Evolutionary conservation across 2,113 vertebrate genomes (phyloP), one percentile per base, ranked within the genome.

Genomic region (Microtus pennsylvanicus): DNA sequence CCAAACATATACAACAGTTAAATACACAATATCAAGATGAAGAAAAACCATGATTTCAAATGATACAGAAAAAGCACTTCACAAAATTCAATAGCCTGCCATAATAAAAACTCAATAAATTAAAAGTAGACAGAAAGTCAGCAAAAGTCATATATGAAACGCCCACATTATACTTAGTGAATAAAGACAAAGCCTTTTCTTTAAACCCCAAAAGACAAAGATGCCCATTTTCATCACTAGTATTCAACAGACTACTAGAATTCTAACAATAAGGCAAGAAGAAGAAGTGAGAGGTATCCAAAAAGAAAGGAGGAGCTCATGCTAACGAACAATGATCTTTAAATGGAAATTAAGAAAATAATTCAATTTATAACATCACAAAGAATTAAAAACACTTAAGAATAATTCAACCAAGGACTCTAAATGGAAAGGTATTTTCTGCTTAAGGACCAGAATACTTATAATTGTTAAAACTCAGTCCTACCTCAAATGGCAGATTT

Each of bases 291-390:
- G 81, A 91, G 12, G 30, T 38, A 94, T 65, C 38, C 24, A 90
- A 87, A 87, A 0, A n/a, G n/a, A 26, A 55, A 55, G 52, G 89
- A 96, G 61, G 63, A 75, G 35, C 52, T 58, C 58, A 61, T 30
- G 33, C 22, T 69, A 91, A 87, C 21, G 83, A 55, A 52, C 11
- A 88, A 72, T 26, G 50, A 93, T 50, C 22, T 45, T 28, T 38
- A 88, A 91, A 95, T 95, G 35, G 69, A 52, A 93, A 88, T 70
- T 90, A 95, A 38, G 38, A 77, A 88, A 76, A 90, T 35, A 80
- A 82, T 38, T 77, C 35, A 33, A 65, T 74, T 52, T 87, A 90
- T 13, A 70, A 55, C 22, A 90, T 86, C 13, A 65, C 8, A 58
- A 89, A 75, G 77, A 87, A 76, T 12, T 50, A 89, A 8, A 8